Evolutionary conservation across 2,797 vertebrate species (phyloP).

Genomic region (Gobionotothen gibberifrons): DNA sequence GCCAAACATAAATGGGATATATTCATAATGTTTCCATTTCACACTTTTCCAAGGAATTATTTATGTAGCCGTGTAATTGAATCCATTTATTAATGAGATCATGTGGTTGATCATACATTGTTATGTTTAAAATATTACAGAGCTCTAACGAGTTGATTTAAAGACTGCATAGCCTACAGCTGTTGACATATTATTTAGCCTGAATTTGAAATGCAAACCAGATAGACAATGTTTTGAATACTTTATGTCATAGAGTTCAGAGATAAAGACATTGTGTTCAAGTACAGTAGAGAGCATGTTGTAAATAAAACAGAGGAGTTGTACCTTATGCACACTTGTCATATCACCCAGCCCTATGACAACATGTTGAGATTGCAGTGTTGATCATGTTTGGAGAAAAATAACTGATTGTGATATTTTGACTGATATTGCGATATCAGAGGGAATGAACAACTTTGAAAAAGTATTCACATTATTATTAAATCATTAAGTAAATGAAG

Average conservation of each 20-base stretch:
- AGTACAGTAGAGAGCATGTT: conserved; percentile 18
- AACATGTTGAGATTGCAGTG: too few relatives aligned
- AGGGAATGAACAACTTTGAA: too few relatives aligned
- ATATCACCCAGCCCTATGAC: too few relatives aligned
- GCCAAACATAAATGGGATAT: conserved; percentile 28
- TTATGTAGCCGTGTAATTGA: conserved; percentile 23
- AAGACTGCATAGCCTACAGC: conserved; percentile 42
- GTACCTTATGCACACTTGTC: neutral
- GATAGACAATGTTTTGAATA: conserved; percentile 40
- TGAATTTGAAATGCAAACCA: conserved; percentile 63
- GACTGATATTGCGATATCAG: too few relatives aligned
- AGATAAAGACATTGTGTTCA: conserved; percentile 35
- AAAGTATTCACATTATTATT: too few relatives aligned
- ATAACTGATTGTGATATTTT: too few relatives aligned
- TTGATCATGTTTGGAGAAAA: too few relatives aligned
- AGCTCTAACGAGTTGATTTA: conserved; percentile 35
- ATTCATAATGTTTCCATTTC: conserved; percentile 40
- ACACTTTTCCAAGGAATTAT: conserved; percentile 32
- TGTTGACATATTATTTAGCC: conserved; percentile 42
- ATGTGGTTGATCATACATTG: conserved; percentile 21
- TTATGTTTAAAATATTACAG: conserved; percentile 48
- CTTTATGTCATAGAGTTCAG: conserved; percentile 21
- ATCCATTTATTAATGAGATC: conserved; percentile 33
- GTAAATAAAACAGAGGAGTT: conserved; percentile 13
- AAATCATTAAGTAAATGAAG: too few relatives aligned